phyloP scores from a whole-genome alignment of 1,140 invertebrate species.

The Drosophila pallidifrons region DNA sequence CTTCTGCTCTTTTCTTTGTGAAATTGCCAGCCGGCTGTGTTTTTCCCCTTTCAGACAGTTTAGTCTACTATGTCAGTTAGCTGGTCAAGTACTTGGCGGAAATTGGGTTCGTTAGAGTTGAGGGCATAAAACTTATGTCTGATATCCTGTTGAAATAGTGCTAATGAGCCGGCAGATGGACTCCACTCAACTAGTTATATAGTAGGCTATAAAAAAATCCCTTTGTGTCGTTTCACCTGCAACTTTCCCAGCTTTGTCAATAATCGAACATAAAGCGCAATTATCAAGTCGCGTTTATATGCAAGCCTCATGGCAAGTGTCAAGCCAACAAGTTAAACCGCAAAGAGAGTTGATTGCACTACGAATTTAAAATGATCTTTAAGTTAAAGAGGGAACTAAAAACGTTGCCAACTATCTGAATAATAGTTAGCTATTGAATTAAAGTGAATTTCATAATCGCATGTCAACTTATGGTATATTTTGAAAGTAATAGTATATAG shows the following conservation, averaged over 20 bases:
- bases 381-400: background rate
- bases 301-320: background rate
- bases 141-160: constrained; percentile 36
- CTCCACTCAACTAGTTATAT: background rate
- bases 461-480: no score
- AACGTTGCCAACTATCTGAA: no score
- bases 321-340: background rate
- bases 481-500: no score
- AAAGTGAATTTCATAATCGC: no score
- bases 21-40: constrained; percentile 52
- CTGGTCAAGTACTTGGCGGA: constrained; percentile 17
- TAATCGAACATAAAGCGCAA: constrained; percentile 27
- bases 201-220: background rate
- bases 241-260: constrained; percentile 31
- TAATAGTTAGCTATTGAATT: no score
- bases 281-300: constrained; percentile 13
- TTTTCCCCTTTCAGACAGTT: background rate
- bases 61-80: background rate
- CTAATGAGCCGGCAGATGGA: constrained; percentile 25
- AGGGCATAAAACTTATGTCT: constrained; percentile 31
- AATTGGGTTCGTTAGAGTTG: constrained; percentile 48
- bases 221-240: constrained; percentile 18
- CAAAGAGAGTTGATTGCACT: background rate
- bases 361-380: constrained; percentile 7
- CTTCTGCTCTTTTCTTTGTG: constrained; percentile 35